These are phyloP conservation scores for Drosophila buzzatii DNA, from an alignment of 2,888 invertebrate species.

Conservation along the genomic window DNA sequence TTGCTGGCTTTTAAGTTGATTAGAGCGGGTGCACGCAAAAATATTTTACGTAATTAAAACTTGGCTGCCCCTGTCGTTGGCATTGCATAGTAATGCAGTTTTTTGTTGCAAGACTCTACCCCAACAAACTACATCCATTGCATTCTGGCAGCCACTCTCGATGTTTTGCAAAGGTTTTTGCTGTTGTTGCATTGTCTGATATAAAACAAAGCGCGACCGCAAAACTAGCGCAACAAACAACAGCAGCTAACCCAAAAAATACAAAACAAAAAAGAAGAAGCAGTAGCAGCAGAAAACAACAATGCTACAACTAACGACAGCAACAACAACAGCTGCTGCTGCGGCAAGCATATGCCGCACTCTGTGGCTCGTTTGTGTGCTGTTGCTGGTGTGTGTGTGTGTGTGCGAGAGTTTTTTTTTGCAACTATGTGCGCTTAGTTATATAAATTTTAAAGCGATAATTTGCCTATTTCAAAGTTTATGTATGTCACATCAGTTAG, in stretches of 20 bases:
- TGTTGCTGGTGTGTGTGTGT: neutral
- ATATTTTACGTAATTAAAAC: constrained; percentile 80
- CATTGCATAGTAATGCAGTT: constrained; percentile 65
- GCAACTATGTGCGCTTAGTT: constrained; percentile 43
- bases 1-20: constrained; percentile 74
- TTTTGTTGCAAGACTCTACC: constrained; percentile 22
- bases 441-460: constrained; percentile 56
- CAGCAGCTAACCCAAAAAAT: constrained; percentile 43
- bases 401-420: constrained; percentile 16
- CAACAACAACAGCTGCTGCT: constrained; percentile 27
- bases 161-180: constrained; percentile 48
- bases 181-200: constrained; percentile 62
- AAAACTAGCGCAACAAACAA: constrained; percentile 74
- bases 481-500: constrained; percentile 48
- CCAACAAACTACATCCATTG: neutral
- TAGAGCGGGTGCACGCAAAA: constrained; percentile 72
- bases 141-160: neutral
- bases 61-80: constrained; percentile 60
- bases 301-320: constrained; percentile 31
- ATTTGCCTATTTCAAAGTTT: constrained; percentile 48
- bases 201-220: constrained; percentile 69
- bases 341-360: constrained; percentile 52
- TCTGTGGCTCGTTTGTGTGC: constrained; percentile 45
- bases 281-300: constrained; percentile 33
- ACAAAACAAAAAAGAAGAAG: constrained; percentile 10